Conservation (phyloP, 1,140 invertebrate genomes). For the Euschistus heros region DNA sequence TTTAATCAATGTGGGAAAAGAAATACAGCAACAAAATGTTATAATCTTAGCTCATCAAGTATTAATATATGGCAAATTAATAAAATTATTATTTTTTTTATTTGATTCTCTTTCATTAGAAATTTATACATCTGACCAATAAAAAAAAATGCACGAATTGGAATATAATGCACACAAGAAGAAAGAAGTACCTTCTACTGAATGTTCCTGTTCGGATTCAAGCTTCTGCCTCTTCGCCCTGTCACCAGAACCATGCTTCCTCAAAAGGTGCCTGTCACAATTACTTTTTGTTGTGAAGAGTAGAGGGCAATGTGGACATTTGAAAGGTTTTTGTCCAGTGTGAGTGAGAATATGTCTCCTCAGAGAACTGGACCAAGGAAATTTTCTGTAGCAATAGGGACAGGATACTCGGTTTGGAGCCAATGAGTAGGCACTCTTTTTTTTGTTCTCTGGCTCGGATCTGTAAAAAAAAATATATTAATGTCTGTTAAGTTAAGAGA, state of each 20-base stretch:
- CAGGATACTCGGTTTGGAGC: slow-evolving; percentile 87
- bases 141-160: too few relatives aligned
- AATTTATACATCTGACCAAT: too few relatives aligned
- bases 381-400: slow-evolving; percentile 81
- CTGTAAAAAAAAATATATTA: slow-evolving; percentile 35
- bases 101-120: too few relatives aligned
- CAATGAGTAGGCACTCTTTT: slow-evolving; percentile 89
- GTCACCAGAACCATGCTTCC: slow-evolving; percentile 32
- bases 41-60: too few relatives aligned
- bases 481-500: background rate
- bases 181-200: background rate
- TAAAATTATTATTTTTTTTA: too few relatives aligned
- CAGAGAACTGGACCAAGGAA: slow-evolving; percentile 91
- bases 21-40: too few relatives aligned
- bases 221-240: background rate
- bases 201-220: slow-evolving; percentile 5
- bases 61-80: too few relatives aligned
- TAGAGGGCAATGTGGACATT: slow-evolving; percentile 81
- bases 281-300: slow-evolving; percentile 95
- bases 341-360: slow-evolving; percentile 85
- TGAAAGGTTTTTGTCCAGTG: slow-evolving; percentile 94
- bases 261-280: slow-evolving; percentile 81
- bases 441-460: slow-evolving; percentile 48
- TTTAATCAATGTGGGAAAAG: too few relatives aligned
- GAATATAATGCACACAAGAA: too few relatives aligned